These are phyloP conservation scores for Pelobates fuscus DNA, from an alignment of 2,113 vertebrate genomes.

Conservation along the genomic window DNA sequence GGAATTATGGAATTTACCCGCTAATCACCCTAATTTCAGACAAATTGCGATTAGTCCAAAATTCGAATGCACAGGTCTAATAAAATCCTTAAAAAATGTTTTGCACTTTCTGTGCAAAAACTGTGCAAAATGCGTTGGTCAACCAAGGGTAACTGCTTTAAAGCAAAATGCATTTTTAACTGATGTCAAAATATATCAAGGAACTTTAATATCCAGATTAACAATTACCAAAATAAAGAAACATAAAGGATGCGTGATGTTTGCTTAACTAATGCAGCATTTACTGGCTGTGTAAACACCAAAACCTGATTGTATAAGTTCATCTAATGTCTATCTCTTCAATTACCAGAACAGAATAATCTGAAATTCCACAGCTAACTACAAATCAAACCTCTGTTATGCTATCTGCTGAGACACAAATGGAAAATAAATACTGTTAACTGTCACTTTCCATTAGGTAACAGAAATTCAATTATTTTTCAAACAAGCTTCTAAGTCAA, in stretches of 20 bases:
- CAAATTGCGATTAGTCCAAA: too few species aligned
- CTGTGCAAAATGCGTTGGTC: too few species aligned
- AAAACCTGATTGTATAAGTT: conserved; percentile 70
- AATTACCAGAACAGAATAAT: conserved; percentile 78
- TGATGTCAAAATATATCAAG: conserved; percentile 65
- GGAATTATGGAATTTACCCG: too few species aligned
- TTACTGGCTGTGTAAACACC: conserved; percentile 67
- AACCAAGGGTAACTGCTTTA: too few species aligned
- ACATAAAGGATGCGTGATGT: conserved; percentile 57
- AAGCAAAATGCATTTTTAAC: conserved; percentile 31
- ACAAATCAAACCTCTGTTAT: conserved; percentile 86
- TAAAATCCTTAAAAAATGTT: too few species aligned
- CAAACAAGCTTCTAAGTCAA: conserved; percentile 95
- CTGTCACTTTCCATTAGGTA: conserved; percentile 93
- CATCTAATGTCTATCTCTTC: conserved; percentile 73
- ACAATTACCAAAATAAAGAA: conserved; percentile 65
- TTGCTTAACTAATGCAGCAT: conserved; percentile 70
- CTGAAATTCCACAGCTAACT: conserved; percentile 82
- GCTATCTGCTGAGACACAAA: conserved; percentile 87
- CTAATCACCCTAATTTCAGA: too few species aligned
- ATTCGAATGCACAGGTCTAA: too few species aligned
- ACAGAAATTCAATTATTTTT: conserved; percentile 97
- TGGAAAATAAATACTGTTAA: conserved; percentile 87
- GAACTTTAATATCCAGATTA: conserved; percentile 68
- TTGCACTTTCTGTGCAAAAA: too few species aligned